Evolutionary conservation across 35 echinoderm and acorn worm species (phyloP), one percentile per base, ranked within the genome.

Genomic region (Heliocidaris erythrogramma): DNA sequence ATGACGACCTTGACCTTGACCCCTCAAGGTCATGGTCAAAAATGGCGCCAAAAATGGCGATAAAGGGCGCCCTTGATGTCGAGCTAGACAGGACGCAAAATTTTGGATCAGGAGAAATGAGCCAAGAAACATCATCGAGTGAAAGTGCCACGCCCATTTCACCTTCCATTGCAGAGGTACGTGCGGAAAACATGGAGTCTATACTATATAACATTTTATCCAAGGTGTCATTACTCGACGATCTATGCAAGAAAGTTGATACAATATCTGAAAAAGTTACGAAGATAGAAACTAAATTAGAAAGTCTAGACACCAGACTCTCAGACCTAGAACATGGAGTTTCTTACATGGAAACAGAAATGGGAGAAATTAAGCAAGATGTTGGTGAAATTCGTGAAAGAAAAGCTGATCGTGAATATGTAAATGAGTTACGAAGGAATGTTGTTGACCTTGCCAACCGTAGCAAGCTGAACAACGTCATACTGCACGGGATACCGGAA

Each of bases 371-470:
- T 10, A 88, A 88, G 86, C 86, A 88, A 88, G 86, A 88, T 16
- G 13, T 88, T 13, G 86, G 86, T 13, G 86, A 88, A 16, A 88
- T 88, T 88, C 86, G 86, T 32, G 31, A 13, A 31, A 32, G 9
- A 13, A 88, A 88, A 32, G 86, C 86, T 10, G 86, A 88, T 32
- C 31, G 10, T 88, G 86, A 88, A 32, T 88, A 88, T 88, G 86
- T 88, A 88, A 88, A 88, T 88, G 86, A 88, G 86, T 10, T 88
- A 88, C 86, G 86, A 9, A 88, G 31, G 86, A 88, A 88, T 88
- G 86, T 88, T 88, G 13, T 88, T 88, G 86, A 88, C 86, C 13
- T 88, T 88, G 86, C 30, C 86, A 88, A 88, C 86, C 13, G 86
- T 10, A 88, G 31, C 86, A 88, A 88, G 31, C 86, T 24, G 13